phyloP scores from a whole-genome alignment of 2,888 invertebrate genomes.

The Arenicola marina region DNA sequence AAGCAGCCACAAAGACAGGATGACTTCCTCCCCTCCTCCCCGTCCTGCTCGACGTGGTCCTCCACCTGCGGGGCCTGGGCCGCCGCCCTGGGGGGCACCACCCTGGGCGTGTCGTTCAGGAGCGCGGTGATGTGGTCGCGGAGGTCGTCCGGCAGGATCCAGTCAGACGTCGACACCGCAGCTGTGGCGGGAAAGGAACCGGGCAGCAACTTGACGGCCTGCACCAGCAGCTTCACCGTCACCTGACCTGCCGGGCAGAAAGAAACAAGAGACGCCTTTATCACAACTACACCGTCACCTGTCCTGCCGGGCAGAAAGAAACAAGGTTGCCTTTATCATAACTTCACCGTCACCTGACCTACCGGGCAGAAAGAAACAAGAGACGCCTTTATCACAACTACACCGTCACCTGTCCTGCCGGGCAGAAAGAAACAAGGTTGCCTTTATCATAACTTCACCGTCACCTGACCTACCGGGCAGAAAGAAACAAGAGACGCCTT shows the following conservation, averaged over 20 bases:
- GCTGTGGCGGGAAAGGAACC: constrained; percentile 8
- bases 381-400: not conserved
- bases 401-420: no score
- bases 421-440: no score
- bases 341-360: constrained; percentile 19
- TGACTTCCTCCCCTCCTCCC: not conserved
- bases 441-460: constrained; percentile 11
- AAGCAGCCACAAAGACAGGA: constrained; percentile 3
- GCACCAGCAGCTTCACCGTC: constrained; percentile 11
- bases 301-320: no score
- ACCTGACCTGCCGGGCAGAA: constrained; percentile 21
- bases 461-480: constrained; percentile 20
- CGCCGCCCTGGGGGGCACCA: not conserved
- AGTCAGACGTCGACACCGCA: constrained; percentile 13
- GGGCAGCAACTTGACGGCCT: constrained; percentile 13
- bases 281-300: not conserved
- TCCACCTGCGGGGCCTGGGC: not conserved
- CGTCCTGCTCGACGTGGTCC: not conserved
- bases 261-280: not conserved
- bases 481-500: not conserved
- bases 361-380: not conserved
- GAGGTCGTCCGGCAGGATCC: constrained; percentile 20
- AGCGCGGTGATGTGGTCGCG: no score
- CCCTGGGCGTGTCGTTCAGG: not conserved
- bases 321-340: no score